A percentile compares a stretch with the other conserved stretches of the same genome.
phyloP scores from a whole-genome alignment of 1,140 invertebrate species.

The Lineus longissimus region DNA sequence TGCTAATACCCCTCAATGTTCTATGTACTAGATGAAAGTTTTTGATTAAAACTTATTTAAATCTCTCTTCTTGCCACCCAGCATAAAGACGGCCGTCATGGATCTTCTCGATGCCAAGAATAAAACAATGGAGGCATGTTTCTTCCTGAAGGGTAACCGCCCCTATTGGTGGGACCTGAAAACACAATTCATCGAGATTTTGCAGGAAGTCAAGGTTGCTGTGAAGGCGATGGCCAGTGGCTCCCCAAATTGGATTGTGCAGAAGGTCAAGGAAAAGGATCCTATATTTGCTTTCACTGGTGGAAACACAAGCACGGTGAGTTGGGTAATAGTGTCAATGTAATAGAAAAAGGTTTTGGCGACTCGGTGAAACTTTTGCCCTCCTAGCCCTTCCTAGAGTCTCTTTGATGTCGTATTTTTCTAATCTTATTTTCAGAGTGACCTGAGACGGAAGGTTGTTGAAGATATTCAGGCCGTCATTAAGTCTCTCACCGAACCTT shows the following conservation, averaged over 20 bases:
- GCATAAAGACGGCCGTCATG: conserved; percentile 25
- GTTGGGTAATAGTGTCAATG: too few species aligned
- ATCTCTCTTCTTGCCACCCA: conserved; percentile 21
- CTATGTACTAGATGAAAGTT: too few species aligned
- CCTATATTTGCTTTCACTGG: conserved; percentile 18
- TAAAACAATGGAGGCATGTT: conserved; percentile 28
- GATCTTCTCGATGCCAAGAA: conserved; percentile 27
- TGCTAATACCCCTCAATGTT: too few species aligned
- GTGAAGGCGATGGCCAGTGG: conserved; percentile 8
- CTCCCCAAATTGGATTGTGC: conserved; percentile 18
- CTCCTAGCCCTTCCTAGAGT: too few species aligned
- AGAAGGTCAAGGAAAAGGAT: conserved; percentile 19
- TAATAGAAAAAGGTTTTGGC: too few species aligned
- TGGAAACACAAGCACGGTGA: conserved; percentile 19
- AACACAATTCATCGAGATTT: conserved; percentile 12
- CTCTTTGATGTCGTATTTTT: too few species aligned
- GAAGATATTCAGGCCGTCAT: conserved; percentile 17
- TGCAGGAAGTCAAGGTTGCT: conserved; percentile 12
- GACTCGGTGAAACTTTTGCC: too few species aligned
- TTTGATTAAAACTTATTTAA: conserved; percentile 16
- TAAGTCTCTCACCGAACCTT: conserved; percentile 18
- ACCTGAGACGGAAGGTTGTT: conserved; percentile 17
- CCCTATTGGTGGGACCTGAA: conserved; percentile 29
- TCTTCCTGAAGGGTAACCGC: conserved; percentile 29
- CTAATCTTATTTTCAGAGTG: conserved; percentile 12